Percentiles rank a stretch among this genome's conserved stretches.
These are phyloP conservation scores for Caradrina clavipalpis DNA, from an alignment of 2,888 invertebrate genomes.

Conservation along the genomic window DNA sequence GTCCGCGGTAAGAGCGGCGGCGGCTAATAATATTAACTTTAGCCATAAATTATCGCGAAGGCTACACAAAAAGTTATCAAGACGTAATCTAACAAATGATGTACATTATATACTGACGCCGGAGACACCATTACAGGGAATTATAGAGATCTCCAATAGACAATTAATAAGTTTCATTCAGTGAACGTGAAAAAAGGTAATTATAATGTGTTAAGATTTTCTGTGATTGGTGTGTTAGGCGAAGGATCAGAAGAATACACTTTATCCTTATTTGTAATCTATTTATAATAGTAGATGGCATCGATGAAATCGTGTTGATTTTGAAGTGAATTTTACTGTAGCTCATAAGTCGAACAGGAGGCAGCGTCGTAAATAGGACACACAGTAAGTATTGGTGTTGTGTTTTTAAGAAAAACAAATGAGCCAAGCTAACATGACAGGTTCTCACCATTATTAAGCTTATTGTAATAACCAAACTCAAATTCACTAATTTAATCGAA, in stretches of 20 bases:
- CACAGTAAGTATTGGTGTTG: too few species aligned
- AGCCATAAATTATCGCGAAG: conserved; percentile 21
- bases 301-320: too few species aligned
- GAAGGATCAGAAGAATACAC: too few species aligned
- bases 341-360: too few species aligned
- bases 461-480: too few species aligned
- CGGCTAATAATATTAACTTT: conserved; percentile 26
- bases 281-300: too few species aligned
- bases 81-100: conserved; percentile 18
- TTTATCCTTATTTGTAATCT: too few species aligned
- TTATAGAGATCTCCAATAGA: not conserved
- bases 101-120: conserved; percentile 3
- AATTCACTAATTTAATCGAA: too few species aligned
- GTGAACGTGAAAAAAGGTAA: not conserved
- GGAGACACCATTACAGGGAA: conserved; percentile 3
- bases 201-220: too few species aligned
- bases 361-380: too few species aligned
- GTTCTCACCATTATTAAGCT: not conserved
- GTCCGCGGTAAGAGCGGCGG: conserved; percentile 22
- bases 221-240: too few species aligned
- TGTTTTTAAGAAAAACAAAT: not conserved
- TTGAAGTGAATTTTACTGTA: too few species aligned
- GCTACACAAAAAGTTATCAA: conserved; percentile 16
- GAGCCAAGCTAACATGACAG: not conserved
- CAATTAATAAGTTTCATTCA: not conserved